Percentiles rank a stretch among this genome's conserved stretches.
Evolutionary conservation across 2,797 vertebrate species (phyloP).

Genomic region (Cyprinodon diabolis): DNA sequence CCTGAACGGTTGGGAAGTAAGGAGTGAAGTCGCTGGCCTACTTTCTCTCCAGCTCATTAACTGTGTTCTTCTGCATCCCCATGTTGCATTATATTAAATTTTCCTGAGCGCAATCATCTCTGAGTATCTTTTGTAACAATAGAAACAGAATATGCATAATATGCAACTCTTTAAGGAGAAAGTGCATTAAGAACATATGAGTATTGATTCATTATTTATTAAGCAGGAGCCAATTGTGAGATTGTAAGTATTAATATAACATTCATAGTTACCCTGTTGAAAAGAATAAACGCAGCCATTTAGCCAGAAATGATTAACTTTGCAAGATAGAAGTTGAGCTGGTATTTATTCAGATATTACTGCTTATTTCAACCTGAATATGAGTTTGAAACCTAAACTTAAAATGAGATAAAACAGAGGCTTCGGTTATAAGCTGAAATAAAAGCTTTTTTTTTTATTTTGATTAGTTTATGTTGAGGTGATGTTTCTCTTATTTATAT

Average conservation of each 20-base stretch:
- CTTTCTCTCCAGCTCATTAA: constrained; percentile 28
- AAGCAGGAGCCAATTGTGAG: constrained; percentile 33
- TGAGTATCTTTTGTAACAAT: constrained; percentile 18
- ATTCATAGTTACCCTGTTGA: constrained; percentile 17
- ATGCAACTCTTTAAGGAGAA: constrained; percentile 13
- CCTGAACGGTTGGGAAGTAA: constrained; percentile 1
- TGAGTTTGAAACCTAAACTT: constrained; percentile 18
- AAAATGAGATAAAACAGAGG: constrained; percentile 16
- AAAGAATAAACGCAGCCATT: constrained; percentile 45
- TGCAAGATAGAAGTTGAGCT: constrained; percentile 16
- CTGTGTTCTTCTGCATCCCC: constrained; percentile 32
- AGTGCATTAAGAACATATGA: constrained; percentile 34
- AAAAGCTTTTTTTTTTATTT: neutral
- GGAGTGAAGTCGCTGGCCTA: constrained; percentile 31
- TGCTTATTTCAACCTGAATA: constrained; percentile 11
- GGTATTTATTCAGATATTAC: constrained; percentile 14
- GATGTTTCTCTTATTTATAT: neutral
- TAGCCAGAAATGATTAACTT: constrained; percentile 19
- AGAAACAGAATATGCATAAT: constrained; percentile 5
- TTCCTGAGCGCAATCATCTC: constrained; percentile 8
- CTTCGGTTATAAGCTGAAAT: neutral
- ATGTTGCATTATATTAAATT: constrained; percentile 11
- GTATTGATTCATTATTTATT: constrained; percentile 63
- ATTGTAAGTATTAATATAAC: constrained; percentile 35
- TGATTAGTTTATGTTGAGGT: neutral